phyloP scores from a whole-genome alignment of 2,113 vertebrate species.

The Peromyscus californicus region DNA sequence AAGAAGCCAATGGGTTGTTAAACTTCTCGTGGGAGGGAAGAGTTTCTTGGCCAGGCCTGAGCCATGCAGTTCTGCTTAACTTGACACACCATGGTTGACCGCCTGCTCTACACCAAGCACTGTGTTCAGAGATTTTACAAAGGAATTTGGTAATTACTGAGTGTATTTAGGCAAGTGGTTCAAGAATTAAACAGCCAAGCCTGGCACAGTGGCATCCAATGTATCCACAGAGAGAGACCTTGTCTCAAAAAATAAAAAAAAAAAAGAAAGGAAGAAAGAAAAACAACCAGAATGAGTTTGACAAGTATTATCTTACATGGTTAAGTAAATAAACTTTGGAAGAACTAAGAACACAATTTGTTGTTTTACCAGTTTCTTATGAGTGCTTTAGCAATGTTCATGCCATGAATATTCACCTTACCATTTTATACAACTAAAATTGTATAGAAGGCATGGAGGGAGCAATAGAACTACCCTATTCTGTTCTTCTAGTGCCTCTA shows the following conservation, averaged over 20 bases:
- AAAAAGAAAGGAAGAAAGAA: fast-evolving
- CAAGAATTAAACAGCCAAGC: slow-evolving; percentile 34
- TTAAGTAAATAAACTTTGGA: not conserved
- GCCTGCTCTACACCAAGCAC: not conserved
- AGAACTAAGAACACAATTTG: not conserved
- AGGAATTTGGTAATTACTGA: not conserved
- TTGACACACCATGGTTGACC: not conserved
- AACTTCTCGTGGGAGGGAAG: not conserved
- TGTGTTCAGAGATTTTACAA: slow-evolving; percentile 41
- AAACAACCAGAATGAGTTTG: not conserved
- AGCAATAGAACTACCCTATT: not conserved
- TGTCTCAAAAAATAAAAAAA: not conserved
- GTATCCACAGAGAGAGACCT: not conserved
- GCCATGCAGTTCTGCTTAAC: not conserved
- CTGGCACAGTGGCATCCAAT: not conserved
- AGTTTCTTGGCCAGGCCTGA: not conserved
- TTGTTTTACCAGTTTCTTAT: slow-evolving; percentile 8
- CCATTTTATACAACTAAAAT: not conserved
- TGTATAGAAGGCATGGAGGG: not conserved
- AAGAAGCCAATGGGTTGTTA: not conserved
- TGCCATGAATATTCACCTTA: not conserved
- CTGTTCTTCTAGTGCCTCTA: not conserved
- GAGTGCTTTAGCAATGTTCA: not conserved
- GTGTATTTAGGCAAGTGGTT: slow-evolving; percentile 16
- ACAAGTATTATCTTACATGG: not conserved